A percentile compares a stretch with the other conserved stretches of the same genome.
phyloP scores from a whole-genome alignment of 2,888 invertebrate genomes.

The Hanleya hanleyi region DNA sequence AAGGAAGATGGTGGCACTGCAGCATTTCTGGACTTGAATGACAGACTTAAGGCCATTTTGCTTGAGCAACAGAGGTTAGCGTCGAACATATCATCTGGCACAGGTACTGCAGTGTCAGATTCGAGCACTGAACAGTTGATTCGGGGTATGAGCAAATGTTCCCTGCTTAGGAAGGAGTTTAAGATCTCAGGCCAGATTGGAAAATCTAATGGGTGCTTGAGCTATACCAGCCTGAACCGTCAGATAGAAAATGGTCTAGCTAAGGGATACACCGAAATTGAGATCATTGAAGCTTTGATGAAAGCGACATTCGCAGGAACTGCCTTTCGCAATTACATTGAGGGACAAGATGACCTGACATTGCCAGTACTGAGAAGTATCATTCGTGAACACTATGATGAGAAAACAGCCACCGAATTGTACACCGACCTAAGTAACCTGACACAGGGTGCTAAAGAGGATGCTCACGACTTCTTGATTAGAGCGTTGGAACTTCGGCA shows the following conservation, averaged over 20 bases:
- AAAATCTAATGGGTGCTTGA: background rate
- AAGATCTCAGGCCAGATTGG: background rate
- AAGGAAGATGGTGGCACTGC: too few relatives aligned
- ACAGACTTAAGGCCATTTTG: too few relatives aligned
- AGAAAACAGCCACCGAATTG: background rate
- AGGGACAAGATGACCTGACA: background rate
- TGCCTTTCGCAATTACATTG: background rate
- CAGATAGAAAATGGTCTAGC: background rate
- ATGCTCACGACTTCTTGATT: background rate
- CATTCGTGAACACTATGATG: background rate
- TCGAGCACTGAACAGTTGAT: too few relatives aligned
- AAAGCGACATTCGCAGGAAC: background rate
- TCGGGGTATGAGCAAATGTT: conserved; percentile 2
- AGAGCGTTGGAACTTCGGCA: background rate
- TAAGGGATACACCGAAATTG: background rate
- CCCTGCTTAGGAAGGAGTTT: background rate
- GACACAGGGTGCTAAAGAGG: background rate
- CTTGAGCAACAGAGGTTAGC: too few relatives aligned
- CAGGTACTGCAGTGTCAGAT: too few relatives aligned
- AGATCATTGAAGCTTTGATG: background rate
- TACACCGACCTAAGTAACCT: background rate
- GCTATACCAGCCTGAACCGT: background rate
- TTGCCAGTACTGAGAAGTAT: background rate
- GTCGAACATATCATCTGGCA: too few relatives aligned
- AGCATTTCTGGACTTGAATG: too few relatives aligned